Conservation (phyloP, 2,888 invertebrate genomes). For the Caenorhabditis sp. region DNA sequence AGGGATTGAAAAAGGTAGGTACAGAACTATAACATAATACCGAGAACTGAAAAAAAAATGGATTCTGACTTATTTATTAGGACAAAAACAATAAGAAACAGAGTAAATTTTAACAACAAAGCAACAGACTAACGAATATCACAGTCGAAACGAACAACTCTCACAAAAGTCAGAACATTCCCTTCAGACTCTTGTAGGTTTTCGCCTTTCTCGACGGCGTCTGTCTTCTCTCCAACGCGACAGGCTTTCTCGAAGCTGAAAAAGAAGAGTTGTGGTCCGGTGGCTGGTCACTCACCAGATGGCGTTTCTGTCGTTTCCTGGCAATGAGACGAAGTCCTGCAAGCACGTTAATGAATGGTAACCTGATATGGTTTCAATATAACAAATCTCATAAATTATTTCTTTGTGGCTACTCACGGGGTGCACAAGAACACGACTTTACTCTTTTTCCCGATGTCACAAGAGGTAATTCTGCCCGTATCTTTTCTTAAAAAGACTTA, state of each 20-base stretch:
- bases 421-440: neutral
- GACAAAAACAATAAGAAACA: neutral
- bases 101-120: neutral
- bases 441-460: neutral
- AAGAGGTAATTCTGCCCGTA: neutral
- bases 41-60: neutral
- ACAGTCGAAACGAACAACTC: no score
- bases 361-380: no score
- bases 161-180: neutral
- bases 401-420: neutral
- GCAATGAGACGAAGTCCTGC: constrained; percentile 10
- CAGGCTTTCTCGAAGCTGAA: constrained; percentile 1
- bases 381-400: constrained; percentile 15
- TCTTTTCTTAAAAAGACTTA: neutral
- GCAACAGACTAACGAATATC: neutral
- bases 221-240: constrained; percentile 22
- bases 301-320: neutral
- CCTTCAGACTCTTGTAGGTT: constrained; percentile 21
- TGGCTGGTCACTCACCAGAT: neutral
- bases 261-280: neutral
- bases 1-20: neutral
- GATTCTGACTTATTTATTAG: no score
- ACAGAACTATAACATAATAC: no score
- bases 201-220: constrained; percentile 44
- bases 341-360: neutral